Conservation (phyloP, 92 coral and sea anemone genomes). For the Porites divaricata region DNA sequence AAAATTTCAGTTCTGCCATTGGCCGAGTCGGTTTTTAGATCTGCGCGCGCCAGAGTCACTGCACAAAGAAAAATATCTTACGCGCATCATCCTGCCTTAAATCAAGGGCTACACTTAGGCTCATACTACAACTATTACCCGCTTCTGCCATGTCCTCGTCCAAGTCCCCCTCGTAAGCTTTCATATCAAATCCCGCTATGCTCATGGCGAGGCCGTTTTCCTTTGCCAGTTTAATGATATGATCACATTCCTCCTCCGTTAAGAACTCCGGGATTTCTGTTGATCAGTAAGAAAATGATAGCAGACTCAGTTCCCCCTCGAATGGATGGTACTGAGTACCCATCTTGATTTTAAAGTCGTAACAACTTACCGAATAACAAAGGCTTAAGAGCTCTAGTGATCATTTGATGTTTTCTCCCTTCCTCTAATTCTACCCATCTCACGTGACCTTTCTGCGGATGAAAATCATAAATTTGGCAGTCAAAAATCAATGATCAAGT, state of each 20-base stretch:
- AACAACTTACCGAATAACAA: constrained; percentile 84
- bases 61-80: no score
- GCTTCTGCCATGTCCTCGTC: constrained; percentile 78
- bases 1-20: no score
- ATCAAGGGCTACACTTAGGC: not conserved
- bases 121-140: constrained; percentile 55
- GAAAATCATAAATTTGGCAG: not conserved
- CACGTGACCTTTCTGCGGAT: constrained; percentile 73
- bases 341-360: not conserved
- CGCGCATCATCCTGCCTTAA: not conserved
- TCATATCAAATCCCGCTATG: constrained; percentile 88
- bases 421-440: constrained; percentile 78
- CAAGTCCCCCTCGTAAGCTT: constrained; percentile 89
- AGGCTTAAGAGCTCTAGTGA: constrained; percentile 91
- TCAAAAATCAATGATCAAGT: no score
- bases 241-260: constrained; percentile 84
- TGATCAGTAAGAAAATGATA: not conserved
- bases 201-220: constrained; percentile 83
- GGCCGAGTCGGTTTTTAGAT: no score
- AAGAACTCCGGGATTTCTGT: constrained; percentile 92
- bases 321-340: not conserved
- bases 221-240: constrained; percentile 82
- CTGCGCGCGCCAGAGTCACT: no score
- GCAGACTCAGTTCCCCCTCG: not conserved
- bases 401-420: constrained; percentile 61